Percentiles rank a stretch among this genome's conserved stretches.
phyloP scores from a whole-genome alignment of 2,113 vertebrate species.

The Bucco capensis region DNA sequence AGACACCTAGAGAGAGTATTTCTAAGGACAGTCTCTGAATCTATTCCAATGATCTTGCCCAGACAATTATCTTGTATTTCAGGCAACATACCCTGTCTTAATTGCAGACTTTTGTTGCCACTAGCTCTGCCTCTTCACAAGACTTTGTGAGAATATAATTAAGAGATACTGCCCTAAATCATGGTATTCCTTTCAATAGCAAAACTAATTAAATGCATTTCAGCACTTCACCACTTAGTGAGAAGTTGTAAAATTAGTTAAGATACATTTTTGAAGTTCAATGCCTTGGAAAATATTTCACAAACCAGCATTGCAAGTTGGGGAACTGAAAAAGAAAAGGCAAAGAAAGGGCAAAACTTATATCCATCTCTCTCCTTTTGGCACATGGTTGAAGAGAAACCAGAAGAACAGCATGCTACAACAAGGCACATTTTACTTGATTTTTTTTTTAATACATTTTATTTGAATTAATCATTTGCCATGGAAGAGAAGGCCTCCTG shows the following conservation, averaged over 20 bases:
- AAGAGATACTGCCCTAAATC: constrained; percentile 22
- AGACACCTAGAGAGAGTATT: neutral
- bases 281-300: constrained; percentile 8
- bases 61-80: constrained; percentile 41
- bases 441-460: no score
- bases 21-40: neutral
- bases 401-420: neutral
- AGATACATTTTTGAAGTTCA: neutral
- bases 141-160: constrained; percentile 15
- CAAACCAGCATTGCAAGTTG: neutral
- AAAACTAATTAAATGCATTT: neutral
- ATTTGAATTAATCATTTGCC: neutral
- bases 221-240: neutral
- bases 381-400: neutral
- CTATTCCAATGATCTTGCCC: neutral
- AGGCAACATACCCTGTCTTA: constrained; percentile 20
- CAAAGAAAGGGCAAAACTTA: neutral
- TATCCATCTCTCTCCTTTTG: neutral
- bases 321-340: neutral
- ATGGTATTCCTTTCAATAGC: neutral
- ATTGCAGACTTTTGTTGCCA: constrained; percentile 41
- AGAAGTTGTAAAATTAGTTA: neutral
- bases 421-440: neutral
- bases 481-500: neutral
- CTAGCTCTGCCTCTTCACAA: constrained; percentile 24